These are phyloP conservation scores for Cydia amplana DNA, from an alignment of 1,140 invertebrate species.

Conservation along the genomic window DNA sequence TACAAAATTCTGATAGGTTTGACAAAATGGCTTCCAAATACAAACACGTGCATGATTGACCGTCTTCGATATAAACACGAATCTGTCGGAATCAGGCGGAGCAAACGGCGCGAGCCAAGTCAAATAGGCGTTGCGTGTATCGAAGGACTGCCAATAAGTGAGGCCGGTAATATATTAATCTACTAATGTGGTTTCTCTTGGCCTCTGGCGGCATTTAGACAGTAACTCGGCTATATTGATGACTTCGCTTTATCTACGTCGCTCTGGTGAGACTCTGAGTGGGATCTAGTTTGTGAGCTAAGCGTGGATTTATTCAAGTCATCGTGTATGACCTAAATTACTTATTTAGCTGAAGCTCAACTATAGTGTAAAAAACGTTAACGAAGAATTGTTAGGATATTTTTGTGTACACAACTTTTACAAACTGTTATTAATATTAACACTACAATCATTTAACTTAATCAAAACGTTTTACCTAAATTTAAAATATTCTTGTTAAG, in stretches of 20 bases:
- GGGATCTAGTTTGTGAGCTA: slow-evolving; percentile 31
- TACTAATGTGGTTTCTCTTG: slow-evolving; percentile 57
- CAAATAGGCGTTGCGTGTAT: slow-evolving; percentile 52
- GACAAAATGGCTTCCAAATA: background rate
- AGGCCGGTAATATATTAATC: slow-evolving; percentile 56
- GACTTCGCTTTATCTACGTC: slow-evolving; percentile 67
- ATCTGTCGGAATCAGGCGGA: slow-evolving; percentile 19
- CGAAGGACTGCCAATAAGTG: slow-evolving; percentile 58
- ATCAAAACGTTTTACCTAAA: no score
- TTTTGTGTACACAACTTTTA: no score
- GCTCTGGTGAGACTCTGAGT: slow-evolving; percentile 54
- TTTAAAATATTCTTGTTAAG: no score
- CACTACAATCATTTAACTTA: no score
- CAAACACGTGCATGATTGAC: background rate
- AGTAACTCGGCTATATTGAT: slow-evolving; percentile 65
- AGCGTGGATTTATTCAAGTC: background rate
- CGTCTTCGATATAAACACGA: slow-evolving; percentile 12
- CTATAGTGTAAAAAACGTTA: no score
- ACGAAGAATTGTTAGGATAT: no score
- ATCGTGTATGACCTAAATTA: no score
- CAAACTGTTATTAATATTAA: no score
- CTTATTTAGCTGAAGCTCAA: no score
- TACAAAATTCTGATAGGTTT: background rate
- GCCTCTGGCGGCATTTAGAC: slow-evolving; percentile 49
- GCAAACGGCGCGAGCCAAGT: slow-evolving; percentile 43